phyloP scores from a whole-genome alignment of 2,888 invertebrate species.

The Anoncus sp. region DNA sequence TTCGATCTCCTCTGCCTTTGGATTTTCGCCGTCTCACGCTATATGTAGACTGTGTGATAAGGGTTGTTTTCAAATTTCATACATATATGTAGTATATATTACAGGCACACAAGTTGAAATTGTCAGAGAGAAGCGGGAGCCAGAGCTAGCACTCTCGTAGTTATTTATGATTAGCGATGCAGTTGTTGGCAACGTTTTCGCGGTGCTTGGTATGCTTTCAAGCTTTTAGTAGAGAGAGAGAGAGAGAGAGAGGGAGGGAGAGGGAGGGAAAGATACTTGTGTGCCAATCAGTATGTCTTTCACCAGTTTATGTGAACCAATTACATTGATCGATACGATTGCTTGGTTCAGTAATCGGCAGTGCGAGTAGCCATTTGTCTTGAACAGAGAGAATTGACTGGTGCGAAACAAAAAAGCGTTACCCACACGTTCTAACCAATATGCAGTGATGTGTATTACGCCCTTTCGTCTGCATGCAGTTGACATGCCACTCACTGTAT shows the following conservation, averaged over 20 bases:
- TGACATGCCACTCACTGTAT: conserved; percentile 21
- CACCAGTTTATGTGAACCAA: neutral
- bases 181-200: conserved; percentile 1
- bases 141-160: neutral
- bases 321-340: neutral
- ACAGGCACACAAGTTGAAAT: conserved; percentile 37
- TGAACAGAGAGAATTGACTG: neutral
- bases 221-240: neutral
- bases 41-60: conserved; percentile 65
- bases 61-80: conserved; percentile 70
- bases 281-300: neutral
- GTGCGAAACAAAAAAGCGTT: neutral
- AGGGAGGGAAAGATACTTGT: neutral
- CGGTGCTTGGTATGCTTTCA: neutral
- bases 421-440: neutral
- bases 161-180: neutral
- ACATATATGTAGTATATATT: neutral
- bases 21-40: conserved; percentile 48
- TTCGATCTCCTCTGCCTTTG: conserved; percentile 58
- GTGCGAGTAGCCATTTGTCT: neutral
- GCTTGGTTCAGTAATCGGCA: neutral
- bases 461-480: neutral
- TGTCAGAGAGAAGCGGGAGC: conserved; percentile 33
- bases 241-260: neutral
- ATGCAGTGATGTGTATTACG: neutral